These are phyloP conservation scores for Leuciscus idus DNA, from an alignment of 2,113 vertebrate genomes.

Conservation along the genomic window DNA sequence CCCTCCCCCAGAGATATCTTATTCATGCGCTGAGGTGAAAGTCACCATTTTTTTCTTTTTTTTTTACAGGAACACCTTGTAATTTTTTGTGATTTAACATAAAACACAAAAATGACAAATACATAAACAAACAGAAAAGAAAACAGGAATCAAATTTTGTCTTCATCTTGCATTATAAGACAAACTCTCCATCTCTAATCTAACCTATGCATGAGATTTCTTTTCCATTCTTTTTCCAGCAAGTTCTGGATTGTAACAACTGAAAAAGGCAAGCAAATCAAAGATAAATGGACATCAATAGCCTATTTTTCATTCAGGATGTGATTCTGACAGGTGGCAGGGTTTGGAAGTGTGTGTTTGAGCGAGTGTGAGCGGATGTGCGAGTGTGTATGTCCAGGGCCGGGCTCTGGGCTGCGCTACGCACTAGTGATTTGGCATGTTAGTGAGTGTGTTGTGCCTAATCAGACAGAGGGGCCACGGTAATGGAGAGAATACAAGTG, in stretches of 20 bases:
- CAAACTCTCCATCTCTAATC: not conserved
- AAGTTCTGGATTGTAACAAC: conserved; percentile 26
- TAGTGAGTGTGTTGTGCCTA: conserved; percentile 97
- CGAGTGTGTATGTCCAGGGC: conserved; percentile 66
- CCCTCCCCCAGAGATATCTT: conserved; percentile 42
- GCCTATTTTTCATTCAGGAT: conserved; percentile 48
- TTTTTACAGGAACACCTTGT: not conserved
- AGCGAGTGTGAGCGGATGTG: conserved; percentile 10
- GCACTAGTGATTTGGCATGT: conserved; percentile 99
- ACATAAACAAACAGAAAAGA: not conserved
- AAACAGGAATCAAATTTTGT: not conserved
- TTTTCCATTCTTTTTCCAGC: conserved; percentile 5
- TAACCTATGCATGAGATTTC: not conserved
- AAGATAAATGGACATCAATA: conserved; percentile 49
- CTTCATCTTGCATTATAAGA: not conserved
- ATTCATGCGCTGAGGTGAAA: conserved; percentile 18
- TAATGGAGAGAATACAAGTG: conserved; percentile 99
- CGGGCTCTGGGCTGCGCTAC: conserved; percentile 82
- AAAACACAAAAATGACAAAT: not conserved
- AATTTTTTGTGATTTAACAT: not conserved
- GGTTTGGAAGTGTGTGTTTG: conserved; percentile 28
- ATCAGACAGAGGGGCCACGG: conserved; percentile 94
- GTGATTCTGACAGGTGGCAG: conserved; percentile 45
- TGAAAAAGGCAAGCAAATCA: conserved; percentile 21
- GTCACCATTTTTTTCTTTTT: not conserved